Conservation (phyloP, 2,888 invertebrate genomes). For the Drosophila meridionalis region DNA sequence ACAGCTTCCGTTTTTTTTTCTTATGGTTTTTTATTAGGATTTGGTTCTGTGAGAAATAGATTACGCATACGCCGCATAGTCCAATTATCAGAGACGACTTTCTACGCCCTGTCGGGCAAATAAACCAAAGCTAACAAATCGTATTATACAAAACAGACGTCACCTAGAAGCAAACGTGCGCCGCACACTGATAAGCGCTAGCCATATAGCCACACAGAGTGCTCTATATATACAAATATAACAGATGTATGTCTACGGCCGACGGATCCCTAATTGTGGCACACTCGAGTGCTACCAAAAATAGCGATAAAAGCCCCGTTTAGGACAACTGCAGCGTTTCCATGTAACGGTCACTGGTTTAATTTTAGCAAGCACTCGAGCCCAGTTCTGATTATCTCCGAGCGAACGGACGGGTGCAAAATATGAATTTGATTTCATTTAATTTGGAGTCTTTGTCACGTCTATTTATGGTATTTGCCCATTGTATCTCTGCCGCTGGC, state of each 20-base stretch:
- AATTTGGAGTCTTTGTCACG: constrained; percentile 47
- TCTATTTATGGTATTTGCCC: constrained; percentile 64
- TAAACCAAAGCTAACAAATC: constrained; percentile 47
- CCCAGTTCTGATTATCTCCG: constrained; percentile 36
- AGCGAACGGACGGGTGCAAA: constrained; percentile 1
- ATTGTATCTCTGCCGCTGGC: constrained; percentile 12
- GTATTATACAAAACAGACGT: constrained; percentile 28
- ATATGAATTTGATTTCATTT: constrained; percentile 54
- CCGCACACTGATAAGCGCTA: constrained; percentile 31
- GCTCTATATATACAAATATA: neutral
- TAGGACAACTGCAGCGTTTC: constrained; percentile 25
- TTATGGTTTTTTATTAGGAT: neutral
- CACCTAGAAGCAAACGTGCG: constrained; percentile 31
- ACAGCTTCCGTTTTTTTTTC: constrained; percentile 28
- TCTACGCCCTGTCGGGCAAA: constrained; percentile 20
- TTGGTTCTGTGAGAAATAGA: constrained; percentile 10
- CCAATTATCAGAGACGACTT: constrained; percentile 44
- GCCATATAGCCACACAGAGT: neutral
- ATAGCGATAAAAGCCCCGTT: constrained; percentile 35
- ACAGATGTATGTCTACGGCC: neutral
- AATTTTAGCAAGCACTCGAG: constrained; percentile 48
- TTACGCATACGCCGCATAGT: constrained; percentile 64
- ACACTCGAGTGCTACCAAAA: constrained; percentile 35
- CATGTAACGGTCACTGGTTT: constrained; percentile 53
- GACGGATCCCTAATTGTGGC: constrained; percentile 49